Base-by-base conservation (phyloP, 1,140 invertebrate genomes). In the Pseudomyrmex gracilis region DNA sequence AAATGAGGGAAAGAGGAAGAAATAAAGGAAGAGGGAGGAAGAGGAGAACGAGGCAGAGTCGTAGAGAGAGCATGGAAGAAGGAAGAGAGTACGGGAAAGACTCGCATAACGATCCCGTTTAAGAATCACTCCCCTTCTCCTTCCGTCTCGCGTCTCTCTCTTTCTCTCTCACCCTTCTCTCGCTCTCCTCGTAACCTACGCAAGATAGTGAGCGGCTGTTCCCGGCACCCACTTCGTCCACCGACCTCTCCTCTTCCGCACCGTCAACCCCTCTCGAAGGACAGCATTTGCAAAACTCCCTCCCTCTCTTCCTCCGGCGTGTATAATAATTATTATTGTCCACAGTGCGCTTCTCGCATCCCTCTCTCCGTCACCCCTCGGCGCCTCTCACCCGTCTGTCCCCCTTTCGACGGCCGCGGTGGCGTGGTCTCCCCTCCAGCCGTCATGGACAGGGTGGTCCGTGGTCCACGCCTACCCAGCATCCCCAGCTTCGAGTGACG, bases 31-130 rank as follows among this genome's bases (percentile, higher is more conserved):
- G 24, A 66, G 53, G 51, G 24, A 74, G 57, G 53, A 73, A 55
- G 57, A n/a, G 73, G 76, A 84, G 73, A 87, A 85, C 63, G 83
- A 84, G 80, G 58, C 77, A 68, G 76, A 68, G 76, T 74, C 63
- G 78, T 87, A 64, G 77, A 82, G 68, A 89, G 73, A 76, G 71
- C 22, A 63, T 15, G 12, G 17, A 58, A 70, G 68, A 67, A 86
- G 67, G 76, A 80, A 87, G 82, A 91, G 87, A 91, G 77, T 90
- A 90, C 86, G 77, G 55, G 91, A 92, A 85, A 91, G 88, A 92
- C 88, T 93, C 89, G 91, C 90, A 92, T 94, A 94, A 94, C 93
- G 92, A 94, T 94, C 92, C 92, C 92, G 91, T 93, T 93, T 93
- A 93, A 94, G 92, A 92, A 93, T 92, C 78, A 58, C 80, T 88